These are phyloP conservation scores for Phrynocephalus versicolor DNA, from an alignment of 2,113 vertebrate species.

Conservation along the genomic window DNA sequence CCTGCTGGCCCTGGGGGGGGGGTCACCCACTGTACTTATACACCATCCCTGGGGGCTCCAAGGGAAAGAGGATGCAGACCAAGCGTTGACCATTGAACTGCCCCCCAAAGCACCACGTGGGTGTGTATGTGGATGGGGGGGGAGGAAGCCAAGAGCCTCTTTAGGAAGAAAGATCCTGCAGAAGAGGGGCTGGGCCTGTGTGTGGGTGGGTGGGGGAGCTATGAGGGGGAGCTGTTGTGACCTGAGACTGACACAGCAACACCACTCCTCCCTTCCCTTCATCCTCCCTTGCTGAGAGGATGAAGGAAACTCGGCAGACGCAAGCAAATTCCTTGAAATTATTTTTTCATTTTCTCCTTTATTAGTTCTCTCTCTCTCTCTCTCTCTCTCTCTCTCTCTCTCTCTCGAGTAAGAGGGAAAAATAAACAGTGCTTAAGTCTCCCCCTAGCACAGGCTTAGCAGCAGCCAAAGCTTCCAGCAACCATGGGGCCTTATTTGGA, in stretches of 20 bases:
- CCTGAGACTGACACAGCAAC: neutral
- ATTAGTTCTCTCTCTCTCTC: neutral
- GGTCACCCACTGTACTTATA: too few species aligned
- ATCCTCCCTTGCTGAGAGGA: neutral
- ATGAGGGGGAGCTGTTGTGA: neutral
- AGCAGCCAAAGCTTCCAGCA: neutral
- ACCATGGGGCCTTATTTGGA: neutral
- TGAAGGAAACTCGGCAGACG: neutral
- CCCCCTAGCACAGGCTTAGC: neutral
- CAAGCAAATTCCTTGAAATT: neutral
- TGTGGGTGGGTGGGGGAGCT: neutral
- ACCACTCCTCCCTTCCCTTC: neutral
- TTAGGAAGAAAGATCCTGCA: neutral
- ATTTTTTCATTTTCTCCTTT: conserved; percentile 6
- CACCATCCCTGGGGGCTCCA: too few species aligned
- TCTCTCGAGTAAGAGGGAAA: neutral
- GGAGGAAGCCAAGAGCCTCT: neutral
- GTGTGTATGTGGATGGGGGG: too few species aligned
- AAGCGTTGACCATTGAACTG: too few species aligned
- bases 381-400: too few species aligned
- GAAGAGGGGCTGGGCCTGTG: neutral
- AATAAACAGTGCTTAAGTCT: neutral
- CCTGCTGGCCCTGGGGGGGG: too few species aligned
- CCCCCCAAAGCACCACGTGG: too few species aligned
- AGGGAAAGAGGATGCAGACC: neutral